Percentiles rank a stretch among this genome's conserved stretches.
phyloP scores from a whole-genome alignment of 2,113 vertebrate genomes.

The Burhinus oedicnemus region DNA sequence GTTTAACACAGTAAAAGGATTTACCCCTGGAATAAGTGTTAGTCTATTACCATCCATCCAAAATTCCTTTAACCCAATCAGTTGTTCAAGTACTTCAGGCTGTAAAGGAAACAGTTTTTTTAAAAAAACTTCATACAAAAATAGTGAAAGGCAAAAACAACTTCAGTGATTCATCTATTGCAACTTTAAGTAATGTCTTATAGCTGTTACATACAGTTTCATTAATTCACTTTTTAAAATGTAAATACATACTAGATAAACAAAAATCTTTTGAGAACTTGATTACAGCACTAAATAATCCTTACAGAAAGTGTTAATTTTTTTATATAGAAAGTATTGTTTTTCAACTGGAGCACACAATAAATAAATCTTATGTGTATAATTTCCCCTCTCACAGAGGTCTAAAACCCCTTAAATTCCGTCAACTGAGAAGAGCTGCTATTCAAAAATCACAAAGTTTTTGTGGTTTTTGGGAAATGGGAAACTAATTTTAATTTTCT shows the following conservation, averaged over 20 bases:
- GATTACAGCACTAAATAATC: background rate
- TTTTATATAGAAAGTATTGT: background rate
- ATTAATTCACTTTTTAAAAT: background rate
- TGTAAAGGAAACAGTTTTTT: constrained; percentile 55
- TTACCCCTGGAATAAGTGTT: constrained; percentile 95
- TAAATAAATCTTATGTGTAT: background rate
- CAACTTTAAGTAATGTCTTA: background rate
- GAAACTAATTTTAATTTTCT: background rate
- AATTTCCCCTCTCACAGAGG: background rate
- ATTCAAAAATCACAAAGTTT: background rate
- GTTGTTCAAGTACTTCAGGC: constrained; percentile 98
- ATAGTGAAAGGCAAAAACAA: background rate
- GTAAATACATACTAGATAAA: background rate
- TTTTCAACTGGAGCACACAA: background rate
- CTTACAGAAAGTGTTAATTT: background rate
- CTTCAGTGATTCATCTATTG: background rate
- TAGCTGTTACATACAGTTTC: background rate
- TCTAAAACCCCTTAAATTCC: background rate
- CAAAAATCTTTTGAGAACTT: background rate
- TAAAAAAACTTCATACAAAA: background rate
- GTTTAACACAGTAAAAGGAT: constrained; percentile 41
- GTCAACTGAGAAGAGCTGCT: background rate
- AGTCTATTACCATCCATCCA: constrained; percentile 98
- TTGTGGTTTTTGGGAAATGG: background rate
- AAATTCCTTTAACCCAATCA: constrained; percentile 93